A percentile compares a stretch with the other conserved stretches of the same genome.
Evolutionary conservation across 2,113 vertebrate genomes (phyloP).

Genomic region (Gadus chalcogrammus): DNA sequence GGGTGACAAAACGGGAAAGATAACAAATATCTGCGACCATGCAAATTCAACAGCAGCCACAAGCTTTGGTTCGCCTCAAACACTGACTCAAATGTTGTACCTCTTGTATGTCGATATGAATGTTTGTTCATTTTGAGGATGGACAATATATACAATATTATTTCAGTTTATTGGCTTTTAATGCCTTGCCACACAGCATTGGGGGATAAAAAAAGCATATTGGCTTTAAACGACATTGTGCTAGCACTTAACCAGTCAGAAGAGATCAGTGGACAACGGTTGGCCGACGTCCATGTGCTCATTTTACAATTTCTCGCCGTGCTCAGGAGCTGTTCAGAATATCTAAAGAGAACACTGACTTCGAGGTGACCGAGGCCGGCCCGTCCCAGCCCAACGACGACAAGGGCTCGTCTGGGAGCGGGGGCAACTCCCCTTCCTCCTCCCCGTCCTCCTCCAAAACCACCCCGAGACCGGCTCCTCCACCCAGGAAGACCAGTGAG

Average conservation of each 20-base stretch:
- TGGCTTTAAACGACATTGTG: no score
- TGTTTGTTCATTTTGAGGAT: no score
- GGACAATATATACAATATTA: no score
- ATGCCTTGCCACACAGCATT: no score
- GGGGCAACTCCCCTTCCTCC: constrained; percentile 73
- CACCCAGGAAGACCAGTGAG: constrained; percentile 66
- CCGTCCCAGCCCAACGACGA: constrained; percentile 71
- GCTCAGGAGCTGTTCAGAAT: constrained; percentile 87
- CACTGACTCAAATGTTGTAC: background rate
- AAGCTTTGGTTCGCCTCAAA: background rate
- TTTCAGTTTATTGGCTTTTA: no score
- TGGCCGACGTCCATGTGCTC: background rate
- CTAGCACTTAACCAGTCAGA: no score
- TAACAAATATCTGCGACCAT: background rate
- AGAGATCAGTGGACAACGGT: background rate
- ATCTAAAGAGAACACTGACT: constrained; percentile 89
- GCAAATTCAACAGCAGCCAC: no score
- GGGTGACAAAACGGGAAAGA: background rate
- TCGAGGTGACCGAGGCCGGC: constrained; percentile 73
- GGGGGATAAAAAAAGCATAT: no score
- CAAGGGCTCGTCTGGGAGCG: constrained; percentile 81
- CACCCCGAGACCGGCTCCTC: constrained; percentile 36
- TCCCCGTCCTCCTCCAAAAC: constrained; percentile 53
- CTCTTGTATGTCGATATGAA: no score
- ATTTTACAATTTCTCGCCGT: background rate